Percentiles rank a stretch among this genome's conserved stretches.
Conservation (phyloP, 2,113 vertebrate species). For the Dipodomys ordii region DNA sequence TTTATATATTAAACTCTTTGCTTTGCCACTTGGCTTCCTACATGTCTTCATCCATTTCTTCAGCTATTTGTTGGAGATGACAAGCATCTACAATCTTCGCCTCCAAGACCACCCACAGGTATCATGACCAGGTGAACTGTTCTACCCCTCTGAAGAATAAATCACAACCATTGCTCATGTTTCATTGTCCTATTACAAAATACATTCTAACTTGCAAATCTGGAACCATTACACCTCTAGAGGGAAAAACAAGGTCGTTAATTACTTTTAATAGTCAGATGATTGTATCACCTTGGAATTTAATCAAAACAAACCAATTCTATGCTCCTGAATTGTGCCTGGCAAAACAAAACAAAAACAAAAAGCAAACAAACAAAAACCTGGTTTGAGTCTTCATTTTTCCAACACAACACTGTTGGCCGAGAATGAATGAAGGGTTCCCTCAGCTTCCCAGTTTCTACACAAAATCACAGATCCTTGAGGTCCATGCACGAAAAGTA, state of each 20-base stretch:
- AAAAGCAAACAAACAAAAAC: not conserved
- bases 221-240: slow-evolving; percentile 14
- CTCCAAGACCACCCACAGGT: not conserved
- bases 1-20: too few species aligned
- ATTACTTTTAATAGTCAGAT: slow-evolving; percentile 63
- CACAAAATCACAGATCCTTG: too few species aligned
- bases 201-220: slow-evolving; percentile 47
- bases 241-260: slow-evolving; percentile 59
- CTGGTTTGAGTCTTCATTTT: slow-evolving; percentile 5
- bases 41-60: too few species aligned
- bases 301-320: slow-evolving; percentile 56
- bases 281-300: slow-evolving; percentile 61
- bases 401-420: not conserved
- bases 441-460: too few species aligned
- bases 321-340: not conserved
- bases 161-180: not conserved
- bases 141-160: not conserved
- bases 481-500: too few species aligned
- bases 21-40: too few species aligned
- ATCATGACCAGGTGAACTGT: not conserved
- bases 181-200: not conserved
- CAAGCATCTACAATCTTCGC: too few species aligned
- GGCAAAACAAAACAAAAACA: not conserved
- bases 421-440: too few species aligned
- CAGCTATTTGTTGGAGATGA: too few species aligned